Evolutionary conservation across 2,113 vertebrate genomes (phyloP).

Genomic region (Pangasianodon hypophthalmus): DNA sequence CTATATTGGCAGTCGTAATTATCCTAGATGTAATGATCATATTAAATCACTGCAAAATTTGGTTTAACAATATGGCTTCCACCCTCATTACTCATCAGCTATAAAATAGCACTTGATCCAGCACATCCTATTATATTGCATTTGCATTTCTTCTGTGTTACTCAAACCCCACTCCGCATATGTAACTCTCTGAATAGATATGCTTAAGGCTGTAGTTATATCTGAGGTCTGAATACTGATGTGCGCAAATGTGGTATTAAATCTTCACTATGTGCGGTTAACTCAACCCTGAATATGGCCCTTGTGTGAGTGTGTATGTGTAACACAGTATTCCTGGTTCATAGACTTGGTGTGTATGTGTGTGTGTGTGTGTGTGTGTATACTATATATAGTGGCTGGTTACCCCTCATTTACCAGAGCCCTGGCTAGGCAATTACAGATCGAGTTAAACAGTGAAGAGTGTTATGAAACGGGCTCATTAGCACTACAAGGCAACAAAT

Average conservation of each 20-base stretch:
- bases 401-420: constrained; percentile 20
- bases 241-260: neutral
- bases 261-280: neutral
- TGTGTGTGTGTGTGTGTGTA: neutral
- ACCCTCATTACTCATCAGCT: neutral
- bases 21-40: neutral
- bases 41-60: neutral
- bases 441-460: constrained; percentile 14
- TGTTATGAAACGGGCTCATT: constrained; percentile 26
- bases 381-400: constrained; percentile 17
- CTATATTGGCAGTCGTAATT: neutral
- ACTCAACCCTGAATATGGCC: neutral
- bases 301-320: neutral
- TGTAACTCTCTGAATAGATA: neutral
- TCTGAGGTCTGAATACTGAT: neutral
- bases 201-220: neutral
- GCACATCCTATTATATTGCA: neutral
- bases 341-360: neutral
- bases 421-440: constrained; percentile 28
- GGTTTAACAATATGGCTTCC: neutral
- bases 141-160: neutral
- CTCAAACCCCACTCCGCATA: neutral
- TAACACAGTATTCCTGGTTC: too few species aligned
- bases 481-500: constrained; percentile 22
- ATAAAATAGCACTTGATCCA: neutral